A percentile compares a stretch with the other conserved stretches of the same genome.
phyloP scores from a whole-genome alignment of 1,140 invertebrate genomes.

The Hyphantria cunea region DNA sequence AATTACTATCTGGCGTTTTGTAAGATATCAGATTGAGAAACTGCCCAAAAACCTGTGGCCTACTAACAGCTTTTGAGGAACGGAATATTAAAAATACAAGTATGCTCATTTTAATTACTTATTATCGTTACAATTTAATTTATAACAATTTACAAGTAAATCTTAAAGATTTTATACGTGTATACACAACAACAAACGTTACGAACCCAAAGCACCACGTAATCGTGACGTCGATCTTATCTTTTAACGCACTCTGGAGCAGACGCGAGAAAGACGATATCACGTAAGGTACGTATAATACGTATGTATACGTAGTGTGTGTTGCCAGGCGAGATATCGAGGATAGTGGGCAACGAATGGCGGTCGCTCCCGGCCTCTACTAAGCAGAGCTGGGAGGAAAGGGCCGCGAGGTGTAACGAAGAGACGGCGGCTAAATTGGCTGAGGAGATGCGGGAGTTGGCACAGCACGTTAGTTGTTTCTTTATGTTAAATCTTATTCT shows the following conservation, averaged over 20 bases:
- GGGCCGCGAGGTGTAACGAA: constrained; percentile 93
- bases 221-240: constrained; percentile 8
- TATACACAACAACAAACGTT: constrained; percentile 5
- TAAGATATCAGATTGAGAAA: too few relatives aligned
- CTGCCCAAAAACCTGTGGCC: too few relatives aligned
- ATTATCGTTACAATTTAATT: too few relatives aligned
- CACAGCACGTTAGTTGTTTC: constrained; percentile 55
- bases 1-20: too few relatives aligned
- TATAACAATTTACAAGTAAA: too few relatives aligned
- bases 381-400: constrained; percentile 97
- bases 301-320: constrained; percentile 19
- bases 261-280: constrained; percentile 18
- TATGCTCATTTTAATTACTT: too few relatives aligned
- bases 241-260: constrained; percentile 24
- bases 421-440: constrained; percentile 85
- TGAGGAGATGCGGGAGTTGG: constrained; percentile 74
- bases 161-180: too few relatives aligned
- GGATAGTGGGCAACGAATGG: constrained; percentile 99
- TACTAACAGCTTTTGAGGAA: too few relatives aligned
- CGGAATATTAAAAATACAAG: too few relatives aligned
- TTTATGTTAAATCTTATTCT: not conserved
- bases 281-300: constrained; percentile 21
- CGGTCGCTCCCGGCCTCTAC: constrained; percentile 92
- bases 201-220: not conserved
- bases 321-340: constrained; percentile 92